Percentiles rank a stretch among this genome's conserved stretches.
Conservation (phyloP, 2,888 invertebrate genomes). For the Drosophila formosana region DNA sequence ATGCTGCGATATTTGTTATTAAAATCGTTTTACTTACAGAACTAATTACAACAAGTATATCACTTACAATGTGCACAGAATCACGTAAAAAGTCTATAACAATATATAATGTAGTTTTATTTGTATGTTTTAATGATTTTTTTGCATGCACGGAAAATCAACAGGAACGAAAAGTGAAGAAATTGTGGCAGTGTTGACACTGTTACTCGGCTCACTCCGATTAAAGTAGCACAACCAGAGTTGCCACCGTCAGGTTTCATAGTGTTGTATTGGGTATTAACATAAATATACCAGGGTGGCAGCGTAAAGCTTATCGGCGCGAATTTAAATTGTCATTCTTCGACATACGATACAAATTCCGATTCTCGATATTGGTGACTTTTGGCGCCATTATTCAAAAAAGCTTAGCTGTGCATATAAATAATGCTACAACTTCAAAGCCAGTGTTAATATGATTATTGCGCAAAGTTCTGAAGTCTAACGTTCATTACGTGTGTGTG, state of each 20-base stretch:
- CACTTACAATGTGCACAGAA: conserved; percentile 41
- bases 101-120: not conserved
- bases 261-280: conserved; percentile 19
- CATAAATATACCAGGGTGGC: not conserved
- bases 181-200: conserved; percentile 17
- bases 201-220: not conserved
- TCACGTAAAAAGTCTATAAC: conserved; percentile 9
- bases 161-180: conserved; percentile 15
- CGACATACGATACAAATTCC: not conserved
- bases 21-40: conserved; percentile 51
- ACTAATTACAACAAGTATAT: conserved; percentile 22
- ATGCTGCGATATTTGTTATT: conserved; percentile 11
- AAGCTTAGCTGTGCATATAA: not conserved
- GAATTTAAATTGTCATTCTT: not conserved
- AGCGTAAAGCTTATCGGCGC: not conserved
- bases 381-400: not conserved
- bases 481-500: not conserved
- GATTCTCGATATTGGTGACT: not conserved
- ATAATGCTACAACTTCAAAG: no score
- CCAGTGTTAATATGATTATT: not conserved
- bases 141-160: conserved; percentile 15
- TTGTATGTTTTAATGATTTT: not conserved
- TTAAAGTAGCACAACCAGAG: not conserved
- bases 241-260: no score
- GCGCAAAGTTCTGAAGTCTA: not conserved